phyloP scores from a whole-genome alignment of 2,113 vertebrate species.

The Zeus faber region DNA sequence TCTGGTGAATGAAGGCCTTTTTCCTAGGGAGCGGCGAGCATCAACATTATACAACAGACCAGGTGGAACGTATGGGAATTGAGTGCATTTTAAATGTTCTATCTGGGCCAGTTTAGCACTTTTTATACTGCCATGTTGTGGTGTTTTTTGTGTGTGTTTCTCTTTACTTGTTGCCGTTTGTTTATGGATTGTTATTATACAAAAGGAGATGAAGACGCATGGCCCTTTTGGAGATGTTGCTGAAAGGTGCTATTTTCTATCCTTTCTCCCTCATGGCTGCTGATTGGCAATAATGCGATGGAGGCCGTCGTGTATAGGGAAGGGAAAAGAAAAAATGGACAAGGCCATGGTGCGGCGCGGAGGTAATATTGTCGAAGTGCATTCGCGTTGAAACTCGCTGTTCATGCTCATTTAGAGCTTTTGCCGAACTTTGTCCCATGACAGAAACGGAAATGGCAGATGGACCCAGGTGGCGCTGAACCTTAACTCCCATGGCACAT shows the following conservation, averaged over 20 bases:
- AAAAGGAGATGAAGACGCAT: constrained; percentile 26
- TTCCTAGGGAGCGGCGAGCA: constrained; percentile 45
- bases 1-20: constrained; percentile 27
- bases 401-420: background rate
- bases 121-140: constrained; percentile 23
- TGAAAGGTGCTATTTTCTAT: constrained; percentile 13
- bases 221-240: constrained; percentile 19
- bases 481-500: too few relatives aligned
- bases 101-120: constrained; percentile 37
- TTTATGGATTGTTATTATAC: too few relatives aligned
- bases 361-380: constrained; percentile 23
- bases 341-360: constrained; percentile 2
- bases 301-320: too few relatives aligned
- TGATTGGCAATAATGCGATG: constrained; percentile 40
- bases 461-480: too few relatives aligned
- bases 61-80: constrained; percentile 39
- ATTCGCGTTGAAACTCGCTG: constrained; percentile 27
- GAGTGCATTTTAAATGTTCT: constrained; percentile 47
- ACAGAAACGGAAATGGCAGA: too few relatives aligned
- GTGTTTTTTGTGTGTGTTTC: constrained; percentile 22
- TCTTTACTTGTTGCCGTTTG: too few relatives aligned
- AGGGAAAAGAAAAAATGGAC: constrained; percentile 31
- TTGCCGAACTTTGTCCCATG: background rate
- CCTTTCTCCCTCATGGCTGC: constrained; percentile 6
- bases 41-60: constrained; percentile 51